Evolutionary conservation across 92 coral and sea anemone species (phyloP).

Genomic region (Umimayanthus chanpuru): DNA sequence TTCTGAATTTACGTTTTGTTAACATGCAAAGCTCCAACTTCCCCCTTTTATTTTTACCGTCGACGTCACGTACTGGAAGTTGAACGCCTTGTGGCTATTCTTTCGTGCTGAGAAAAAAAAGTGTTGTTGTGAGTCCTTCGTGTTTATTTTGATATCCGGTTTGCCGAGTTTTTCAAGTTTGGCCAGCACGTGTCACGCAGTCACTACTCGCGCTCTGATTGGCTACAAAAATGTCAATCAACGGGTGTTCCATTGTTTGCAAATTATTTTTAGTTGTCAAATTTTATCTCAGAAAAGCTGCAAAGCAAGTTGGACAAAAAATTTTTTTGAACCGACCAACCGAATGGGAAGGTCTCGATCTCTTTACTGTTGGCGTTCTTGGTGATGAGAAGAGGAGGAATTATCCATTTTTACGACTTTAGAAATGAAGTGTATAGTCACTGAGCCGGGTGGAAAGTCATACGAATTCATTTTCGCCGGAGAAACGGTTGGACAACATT

Average conservation of each 20-base stretch:
- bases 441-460: slow-evolving; percentile 85
- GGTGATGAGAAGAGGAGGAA: slow-evolving; percentile 40
- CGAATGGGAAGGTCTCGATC: slow-evolving; percentile 34
- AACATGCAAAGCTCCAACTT: no score
- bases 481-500: slow-evolving; percentile 92
- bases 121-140: no score
- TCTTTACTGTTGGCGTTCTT: neutral
- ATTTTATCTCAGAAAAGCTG: slow-evolving; percentile 35
- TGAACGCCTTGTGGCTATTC: no score
- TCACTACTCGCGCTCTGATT: slow-evolving; percentile 62
- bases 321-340: slow-evolving; percentile 6
- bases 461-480: slow-evolving; percentile 91
- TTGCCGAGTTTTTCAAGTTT: slow-evolving; percentile 71
- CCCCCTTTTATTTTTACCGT: no score
- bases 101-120: no score
- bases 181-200: slow-evolving; percentile 54
- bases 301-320: slow-evolving; percentile 44
- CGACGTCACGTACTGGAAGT: no score
- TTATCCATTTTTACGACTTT: slow-evolving; percentile 51
- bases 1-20: no score
- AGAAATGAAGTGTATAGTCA: slow-evolving; percentile 83
- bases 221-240: slow-evolving; percentile 68
- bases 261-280: slow-evolving; percentile 38
- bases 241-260: slow-evolving; percentile 51
- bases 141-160: slow-evolving; percentile 60